Conservation (phyloP, 1,140 invertebrate genomes). For the Drosophila subpulchrella region DNA sequence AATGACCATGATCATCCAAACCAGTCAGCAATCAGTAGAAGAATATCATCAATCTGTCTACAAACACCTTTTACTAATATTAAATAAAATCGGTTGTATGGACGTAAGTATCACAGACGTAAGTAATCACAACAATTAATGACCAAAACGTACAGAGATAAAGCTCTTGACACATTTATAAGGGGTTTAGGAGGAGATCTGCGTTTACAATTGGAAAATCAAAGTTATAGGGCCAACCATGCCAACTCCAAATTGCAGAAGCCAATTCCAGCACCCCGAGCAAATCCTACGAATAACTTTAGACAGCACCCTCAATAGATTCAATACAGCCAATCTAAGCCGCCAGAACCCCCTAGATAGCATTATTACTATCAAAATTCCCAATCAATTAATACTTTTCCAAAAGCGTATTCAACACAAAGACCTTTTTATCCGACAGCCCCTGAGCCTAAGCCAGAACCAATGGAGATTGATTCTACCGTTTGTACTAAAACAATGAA, state of each 20-base stretch:
- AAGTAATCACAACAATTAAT: background rate
- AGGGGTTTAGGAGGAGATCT: background rate
- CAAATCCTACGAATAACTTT: too few species aligned
- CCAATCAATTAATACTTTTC: too few species aligned
- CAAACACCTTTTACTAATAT: constrained; percentile 27
- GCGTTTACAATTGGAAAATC: constrained; percentile 36
- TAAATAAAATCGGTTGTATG: constrained; percentile 43
- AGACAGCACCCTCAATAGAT: too few species aligned
- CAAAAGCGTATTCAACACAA: background rate
- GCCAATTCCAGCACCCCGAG: background rate
- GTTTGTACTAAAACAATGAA: too few species aligned
- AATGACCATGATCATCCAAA: background rate
- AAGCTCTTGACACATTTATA: constrained; percentile 23
- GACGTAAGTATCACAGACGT: too few species aligned
- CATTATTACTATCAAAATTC: too few species aligned
- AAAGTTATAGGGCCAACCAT: background rate
- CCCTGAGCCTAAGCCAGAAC: too few species aligned
- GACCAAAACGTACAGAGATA: constrained; percentile 28
- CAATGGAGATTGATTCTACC: too few species aligned
- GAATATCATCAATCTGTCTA: constrained; percentile 44
- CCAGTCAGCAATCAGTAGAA: constrained; percentile 3
- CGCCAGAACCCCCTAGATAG: too few species aligned
- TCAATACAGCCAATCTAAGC: too few species aligned
- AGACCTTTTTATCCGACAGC: background rate
- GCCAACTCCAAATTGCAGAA: background rate